Evolutionary conservation across 2,888 invertebrate species (phyloP).

Genomic region (Dryococelus australis): DNA sequence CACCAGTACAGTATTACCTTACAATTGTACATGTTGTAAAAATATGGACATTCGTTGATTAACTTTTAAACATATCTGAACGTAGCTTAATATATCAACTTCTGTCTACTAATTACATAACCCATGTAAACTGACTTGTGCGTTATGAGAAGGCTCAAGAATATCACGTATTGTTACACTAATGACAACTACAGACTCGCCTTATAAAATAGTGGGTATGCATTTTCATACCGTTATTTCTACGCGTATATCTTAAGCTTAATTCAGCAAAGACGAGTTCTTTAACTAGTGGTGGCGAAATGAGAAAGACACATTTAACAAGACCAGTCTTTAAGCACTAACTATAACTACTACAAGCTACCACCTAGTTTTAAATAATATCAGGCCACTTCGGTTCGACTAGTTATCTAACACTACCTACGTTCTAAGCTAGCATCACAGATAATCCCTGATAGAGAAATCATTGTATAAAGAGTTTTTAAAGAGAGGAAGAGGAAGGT

Average conservation of each 20-base stretch:
- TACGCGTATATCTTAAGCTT: neutral
- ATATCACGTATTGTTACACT: neutral
- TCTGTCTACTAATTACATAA: too few species aligned
- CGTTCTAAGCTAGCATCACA: neutral
- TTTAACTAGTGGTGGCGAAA: slow-evolving; percentile 16
- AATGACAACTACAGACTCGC: neutral
- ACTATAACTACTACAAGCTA: neutral
- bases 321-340: neutral
- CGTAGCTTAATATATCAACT: neutral
- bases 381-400: slow-evolving; percentile 2
- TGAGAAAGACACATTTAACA: neutral
- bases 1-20: neutral
- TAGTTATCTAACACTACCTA: neutral
- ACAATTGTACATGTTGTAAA: neutral
- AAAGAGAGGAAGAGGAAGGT: neutral
- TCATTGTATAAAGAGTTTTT: neutral
- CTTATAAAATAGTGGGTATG: neutral
- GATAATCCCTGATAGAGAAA: neutral
- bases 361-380: neutral
- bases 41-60: neutral
- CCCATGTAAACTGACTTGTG: neutral
- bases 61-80: neutral
- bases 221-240: neutral
- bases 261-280: neutral
- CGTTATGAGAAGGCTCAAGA: neutral